Conservation (phyloP, 2,888 invertebrate species). For the Agrotis ipsilon region DNA sequence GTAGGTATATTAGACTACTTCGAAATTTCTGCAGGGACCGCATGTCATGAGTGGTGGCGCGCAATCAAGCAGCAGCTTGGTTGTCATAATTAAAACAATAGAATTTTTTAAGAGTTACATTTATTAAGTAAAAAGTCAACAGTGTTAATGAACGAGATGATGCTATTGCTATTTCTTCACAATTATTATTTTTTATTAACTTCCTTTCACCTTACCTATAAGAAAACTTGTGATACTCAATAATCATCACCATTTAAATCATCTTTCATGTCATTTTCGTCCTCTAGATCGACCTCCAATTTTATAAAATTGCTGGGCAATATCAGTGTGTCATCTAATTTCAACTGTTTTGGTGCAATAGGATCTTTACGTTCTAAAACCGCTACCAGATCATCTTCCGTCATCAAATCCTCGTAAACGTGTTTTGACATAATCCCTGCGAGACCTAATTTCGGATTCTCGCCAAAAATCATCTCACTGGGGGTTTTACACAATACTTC, state of each 20-base stretch:
- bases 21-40: no score
- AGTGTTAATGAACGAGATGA: no score
- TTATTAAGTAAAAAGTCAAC: no score
- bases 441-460: conserved; percentile 72
- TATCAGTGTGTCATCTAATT: conserved; percentile 73
- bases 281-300: conserved; percentile 62
- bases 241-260: conserved; percentile 1
- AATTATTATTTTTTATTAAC: no score
- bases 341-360: conserved; percentile 64
- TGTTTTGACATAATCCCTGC: conserved; percentile 66
- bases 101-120: no score
- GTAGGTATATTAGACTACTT: no score
- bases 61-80: no score
- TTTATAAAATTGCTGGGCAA: conserved; percentile 74
- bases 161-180: no score
- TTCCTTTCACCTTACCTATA: no score
- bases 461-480: conserved; percentile 74
- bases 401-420: conserved; percentile 70
- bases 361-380: conserved; percentile 67
- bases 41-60: no score
- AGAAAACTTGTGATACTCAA: background rate
- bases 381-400: conserved; percentile 71
- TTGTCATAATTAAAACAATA: no score
- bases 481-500: conserved; percentile 73
- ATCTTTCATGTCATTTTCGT: conserved; percentile 49